Percentiles rank a stretch among this genome's conserved stretches.
phyloP scores from a whole-genome alignment of 2,797 vertebrate species.

The Sebastes oblongus region DNA sequence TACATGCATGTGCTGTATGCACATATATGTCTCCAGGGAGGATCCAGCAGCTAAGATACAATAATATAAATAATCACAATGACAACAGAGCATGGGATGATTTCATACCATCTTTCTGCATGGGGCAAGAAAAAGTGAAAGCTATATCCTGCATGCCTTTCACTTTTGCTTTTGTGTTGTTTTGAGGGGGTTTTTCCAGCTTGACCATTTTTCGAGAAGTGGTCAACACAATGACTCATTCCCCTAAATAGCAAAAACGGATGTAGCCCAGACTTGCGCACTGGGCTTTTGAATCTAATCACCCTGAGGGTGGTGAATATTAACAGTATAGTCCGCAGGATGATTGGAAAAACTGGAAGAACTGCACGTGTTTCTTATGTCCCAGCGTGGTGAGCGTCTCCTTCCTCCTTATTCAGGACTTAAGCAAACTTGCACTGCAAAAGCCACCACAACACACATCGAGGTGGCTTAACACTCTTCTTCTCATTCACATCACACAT shows the following conservation, averaged over 20 bases:
- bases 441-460: slow-evolving; percentile 8
- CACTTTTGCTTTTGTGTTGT: slow-evolving; percentile 47
- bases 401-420: slow-evolving; percentile 28
- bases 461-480: slow-evolving; percentile 16
- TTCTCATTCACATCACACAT: slow-evolving; percentile 39
- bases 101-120: background rate
- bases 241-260: background rate
- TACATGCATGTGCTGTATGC: background rate
- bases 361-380: slow-evolving; percentile 39
- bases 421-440: slow-evolving; percentile 53
- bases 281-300: background rate
- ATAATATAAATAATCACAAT: slow-evolving; percentile 3
- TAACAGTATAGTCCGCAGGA: slow-evolving; percentile 6
- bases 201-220: background rate
- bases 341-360: background rate
- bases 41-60: background rate
- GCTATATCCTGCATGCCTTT: slow-evolving; percentile 11
- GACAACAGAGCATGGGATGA: background rate
- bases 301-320: background rate
- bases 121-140: slow-evolving; percentile 24
- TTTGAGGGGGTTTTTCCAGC: slow-evolving; percentile 26
- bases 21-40: slow-evolving; percentile 3
- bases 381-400: slow-evolving; percentile 1
- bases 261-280: slow-evolving; percentile 9
- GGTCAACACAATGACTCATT: slow-evolving; percentile 33